phyloP scores from a whole-genome alignment of 2,797 vertebrate genomes.

The Orientallactaga sibirica region DNA sequence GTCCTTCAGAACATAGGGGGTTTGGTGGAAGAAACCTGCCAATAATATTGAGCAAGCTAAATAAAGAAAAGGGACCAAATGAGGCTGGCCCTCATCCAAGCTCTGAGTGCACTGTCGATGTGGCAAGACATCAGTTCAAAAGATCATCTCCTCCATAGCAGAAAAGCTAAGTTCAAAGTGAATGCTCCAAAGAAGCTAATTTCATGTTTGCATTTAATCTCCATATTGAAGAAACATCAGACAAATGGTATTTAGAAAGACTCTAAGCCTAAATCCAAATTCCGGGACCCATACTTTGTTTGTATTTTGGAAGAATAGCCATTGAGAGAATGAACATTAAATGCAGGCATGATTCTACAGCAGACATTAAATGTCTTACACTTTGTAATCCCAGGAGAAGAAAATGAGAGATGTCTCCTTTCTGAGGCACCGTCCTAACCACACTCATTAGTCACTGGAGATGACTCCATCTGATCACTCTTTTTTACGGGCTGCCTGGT shows the following conservation, averaged over 20 bases:
- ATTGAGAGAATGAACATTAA: constrained; percentile 71
- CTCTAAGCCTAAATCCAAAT: constrained; percentile 65
- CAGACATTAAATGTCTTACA: constrained; percentile 51
- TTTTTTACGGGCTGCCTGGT: constrained; percentile 48
- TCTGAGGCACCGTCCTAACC: constrained; percentile 42
- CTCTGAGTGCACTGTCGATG: constrained; percentile 65
- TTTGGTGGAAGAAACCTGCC: constrained; percentile 80
- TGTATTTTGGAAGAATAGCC: constrained; percentile 79
- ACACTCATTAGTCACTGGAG: constrained; percentile 5
- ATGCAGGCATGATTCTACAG: constrained; percentile 71
- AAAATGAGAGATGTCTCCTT: constrained; percentile 61
- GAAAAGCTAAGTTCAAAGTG: constrained; percentile 69
- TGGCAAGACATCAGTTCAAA: constrained; percentile 75
- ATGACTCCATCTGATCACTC: constrained; percentile 14
- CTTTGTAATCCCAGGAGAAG: constrained; percentile 12
- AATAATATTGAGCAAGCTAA: constrained; percentile 80
- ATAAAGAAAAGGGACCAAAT: constrained; percentile 79
- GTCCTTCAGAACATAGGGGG: constrained; percentile 78
- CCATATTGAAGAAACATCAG: constrained; percentile 76
- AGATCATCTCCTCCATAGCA: constrained; percentile 61
- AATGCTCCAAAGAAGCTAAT: constrained; percentile 79
- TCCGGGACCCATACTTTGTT: constrained; percentile 70
- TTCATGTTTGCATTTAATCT: constrained; percentile 76
- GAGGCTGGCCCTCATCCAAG: constrained; percentile 77
- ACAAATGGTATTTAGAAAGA: constrained; percentile 80